A percentile compares a stretch with the other conserved stretches of the same genome.
Evolutionary conservation across 2,113 vertebrate species (phyloP).

Genomic region (Rhinolophus sinicus): DNA sequence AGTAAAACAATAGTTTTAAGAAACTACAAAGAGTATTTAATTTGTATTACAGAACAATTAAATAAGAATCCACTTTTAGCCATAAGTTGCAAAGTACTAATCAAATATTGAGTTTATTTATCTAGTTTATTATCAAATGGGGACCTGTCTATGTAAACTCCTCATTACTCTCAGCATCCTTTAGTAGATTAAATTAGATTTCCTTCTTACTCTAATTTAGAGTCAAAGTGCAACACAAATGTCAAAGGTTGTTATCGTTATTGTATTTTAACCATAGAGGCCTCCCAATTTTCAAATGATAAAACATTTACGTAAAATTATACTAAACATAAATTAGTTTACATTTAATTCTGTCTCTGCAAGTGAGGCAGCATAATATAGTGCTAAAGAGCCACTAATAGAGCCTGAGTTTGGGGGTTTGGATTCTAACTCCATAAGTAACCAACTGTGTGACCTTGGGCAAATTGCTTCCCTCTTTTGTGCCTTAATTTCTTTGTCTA

Average conservation of each 20-base stretch:
- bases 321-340: neutral
- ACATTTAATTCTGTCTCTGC: neutral
- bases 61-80: neutral
- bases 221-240: neutral
- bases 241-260: neutral
- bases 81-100: neutral
- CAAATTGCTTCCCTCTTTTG: constrained; percentile 3
- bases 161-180: neutral
- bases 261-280: neutral
- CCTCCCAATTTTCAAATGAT: neutral
- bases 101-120: constrained; percentile 18
- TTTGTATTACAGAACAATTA: neutral
- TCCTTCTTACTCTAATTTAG: neutral
- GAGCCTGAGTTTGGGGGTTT: neutral
- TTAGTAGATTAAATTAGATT: neutral
- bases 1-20: neutral
- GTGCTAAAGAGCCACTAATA: neutral
- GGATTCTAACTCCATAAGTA: neutral
- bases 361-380: neutral
- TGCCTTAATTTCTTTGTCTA: constrained; percentile 45
- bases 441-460: neutral
- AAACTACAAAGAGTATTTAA: neutral
- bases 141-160: neutral
- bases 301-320: neutral
- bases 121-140: neutral